A percentile compares a stretch with the other conserved stretches of the same genome.
phyloP scores from a whole-genome alignment of 2,888 invertebrate genomes.

The Buathra laborator region DNA sequence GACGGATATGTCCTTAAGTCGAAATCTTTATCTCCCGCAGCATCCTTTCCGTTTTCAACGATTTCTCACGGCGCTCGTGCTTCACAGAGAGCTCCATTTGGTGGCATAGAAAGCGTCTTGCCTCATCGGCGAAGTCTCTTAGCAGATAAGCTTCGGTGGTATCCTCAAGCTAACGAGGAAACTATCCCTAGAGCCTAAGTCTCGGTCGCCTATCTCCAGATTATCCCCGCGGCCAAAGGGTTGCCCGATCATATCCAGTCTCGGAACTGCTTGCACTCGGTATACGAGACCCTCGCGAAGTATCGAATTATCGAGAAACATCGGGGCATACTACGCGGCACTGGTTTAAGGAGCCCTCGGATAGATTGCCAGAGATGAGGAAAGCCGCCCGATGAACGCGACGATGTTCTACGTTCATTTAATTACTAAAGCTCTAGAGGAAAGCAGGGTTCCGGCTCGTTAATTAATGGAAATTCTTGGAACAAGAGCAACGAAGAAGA shows the following conservation, averaged over 20 bases:
- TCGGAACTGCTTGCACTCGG: background rate
- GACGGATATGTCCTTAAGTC: slow-evolving; percentile 13
- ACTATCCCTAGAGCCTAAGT: slow-evolving; percentile 3
- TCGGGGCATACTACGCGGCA: background rate
- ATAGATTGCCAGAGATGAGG: background rate
- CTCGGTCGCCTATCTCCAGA: background rate
- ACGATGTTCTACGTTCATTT: slow-evolving; percentile 16
- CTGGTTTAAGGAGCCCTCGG: background rate
- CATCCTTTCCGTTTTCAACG: background rate
- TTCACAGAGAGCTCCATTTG: background rate
- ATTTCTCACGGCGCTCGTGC: background rate
- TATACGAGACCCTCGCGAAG: background rate
- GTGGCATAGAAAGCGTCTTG: background rate
- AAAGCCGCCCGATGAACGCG: background rate
- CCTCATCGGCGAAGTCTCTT: slow-evolving; percentile 1
- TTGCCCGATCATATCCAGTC: slow-evolving; percentile 19
- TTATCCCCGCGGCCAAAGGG: background rate
- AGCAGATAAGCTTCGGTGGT: slow-evolving; percentile 25
- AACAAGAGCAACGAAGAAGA: background rate
- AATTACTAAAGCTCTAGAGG: slow-evolving; percentile 33
- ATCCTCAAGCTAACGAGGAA: slow-evolving; percentile 37
- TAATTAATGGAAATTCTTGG: slow-evolving; percentile 37
- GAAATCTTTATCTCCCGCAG: background rate
- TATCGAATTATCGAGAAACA: slow-evolving; percentile 36
- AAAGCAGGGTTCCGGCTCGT: background rate